Evolutionary conservation across 2,797 vertebrate genomes (phyloP), one percentile per base, ranked within the genome.

Genomic region (Gymnocypris eckloni): DNA sequence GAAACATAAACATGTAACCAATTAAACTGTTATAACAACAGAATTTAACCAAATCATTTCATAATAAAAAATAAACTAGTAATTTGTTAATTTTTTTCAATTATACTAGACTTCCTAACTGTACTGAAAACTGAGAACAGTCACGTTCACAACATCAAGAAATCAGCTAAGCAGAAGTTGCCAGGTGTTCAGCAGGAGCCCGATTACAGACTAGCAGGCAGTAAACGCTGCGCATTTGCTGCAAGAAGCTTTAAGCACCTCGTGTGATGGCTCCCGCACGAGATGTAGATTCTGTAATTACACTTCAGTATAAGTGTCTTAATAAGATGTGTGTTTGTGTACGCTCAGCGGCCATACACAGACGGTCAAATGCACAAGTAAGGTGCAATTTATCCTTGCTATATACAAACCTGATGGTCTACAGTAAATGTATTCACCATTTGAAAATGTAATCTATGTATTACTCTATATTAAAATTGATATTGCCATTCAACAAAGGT

Each of bases 161-260:
- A 43, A 56, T 22, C 20, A 77, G 28, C 50, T 8, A 54, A 88
- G 90, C 91, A 89, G 52, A 54, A 54, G 54, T 56, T 56, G 54
- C 90, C 91, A 91, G 88, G 89, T 87, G 91, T 91, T 91, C 43
- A 82, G 89, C 77, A 84, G 33, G 89, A 93, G 92, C 69, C 86
- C 86, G 90, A 93, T 94, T 93, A 92, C 91, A 92, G 92, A 92
- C 81, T 90, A 91, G 91, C 87, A 91, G 88, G 93, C 91, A 92
- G 94, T 93, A 94, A 94, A 92, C 88, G 89, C 86, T 88, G 91
- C 92, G 94, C 91, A 89, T 94, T 94, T 93, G 89, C 87, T 89
- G 83, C 87, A 87, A 91, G 92, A 92, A 87, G 90, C 89, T 89
- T 92, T 66, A 91, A 93, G 92, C 91, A 93, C 89, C 90, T 89